Evolutionary conservation across 2,113 vertebrate genomes (phyloP).

Genomic region (Xiphorhynchus elegans): DNA sequence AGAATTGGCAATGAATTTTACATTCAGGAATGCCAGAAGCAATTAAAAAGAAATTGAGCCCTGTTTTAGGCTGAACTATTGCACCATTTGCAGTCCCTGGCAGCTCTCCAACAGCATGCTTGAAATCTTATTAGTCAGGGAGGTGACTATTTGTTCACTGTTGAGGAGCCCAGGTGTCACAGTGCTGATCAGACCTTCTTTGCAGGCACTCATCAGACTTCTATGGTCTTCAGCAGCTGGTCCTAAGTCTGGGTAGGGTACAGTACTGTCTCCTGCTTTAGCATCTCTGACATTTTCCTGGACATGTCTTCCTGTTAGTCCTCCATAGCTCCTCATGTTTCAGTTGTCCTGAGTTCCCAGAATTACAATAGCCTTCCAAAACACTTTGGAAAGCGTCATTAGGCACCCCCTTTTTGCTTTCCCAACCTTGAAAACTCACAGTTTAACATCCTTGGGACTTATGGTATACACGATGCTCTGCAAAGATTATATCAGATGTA

Average conservation of each 20-base stretch:
- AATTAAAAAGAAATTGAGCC: conserved; percentile 51
- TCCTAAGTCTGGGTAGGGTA: not conserved
- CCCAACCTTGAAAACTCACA: not conserved
- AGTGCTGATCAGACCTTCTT: not conserved
- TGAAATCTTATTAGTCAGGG: not conserved
- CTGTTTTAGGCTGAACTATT: conserved; percentile 6
- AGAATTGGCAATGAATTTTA: conserved; percentile 39
- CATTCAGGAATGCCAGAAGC: conserved; percentile 39
- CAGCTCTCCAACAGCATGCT: not conserved
- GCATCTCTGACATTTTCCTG: not conserved
- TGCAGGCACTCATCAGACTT: not conserved
- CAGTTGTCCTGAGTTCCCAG: not conserved
- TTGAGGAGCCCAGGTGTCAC: not conserved
- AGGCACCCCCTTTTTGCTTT: not conserved
- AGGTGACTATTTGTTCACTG: not conserved
- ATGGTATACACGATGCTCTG: not conserved
- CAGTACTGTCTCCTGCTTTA: not conserved
- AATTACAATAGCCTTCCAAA: not conserved
- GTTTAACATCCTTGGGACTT: not conserved
- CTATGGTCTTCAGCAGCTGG: not conserved
- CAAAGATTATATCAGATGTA: not conserved
- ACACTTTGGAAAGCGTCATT: not conserved
- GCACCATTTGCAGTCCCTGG: conserved; percentile 28
- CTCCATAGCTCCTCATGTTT: not conserved
- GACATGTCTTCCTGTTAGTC: not conserved